Base-by-base conservation (phyloP, 1,140 invertebrate genomes). In the Plodia interpunctella region DNA sequence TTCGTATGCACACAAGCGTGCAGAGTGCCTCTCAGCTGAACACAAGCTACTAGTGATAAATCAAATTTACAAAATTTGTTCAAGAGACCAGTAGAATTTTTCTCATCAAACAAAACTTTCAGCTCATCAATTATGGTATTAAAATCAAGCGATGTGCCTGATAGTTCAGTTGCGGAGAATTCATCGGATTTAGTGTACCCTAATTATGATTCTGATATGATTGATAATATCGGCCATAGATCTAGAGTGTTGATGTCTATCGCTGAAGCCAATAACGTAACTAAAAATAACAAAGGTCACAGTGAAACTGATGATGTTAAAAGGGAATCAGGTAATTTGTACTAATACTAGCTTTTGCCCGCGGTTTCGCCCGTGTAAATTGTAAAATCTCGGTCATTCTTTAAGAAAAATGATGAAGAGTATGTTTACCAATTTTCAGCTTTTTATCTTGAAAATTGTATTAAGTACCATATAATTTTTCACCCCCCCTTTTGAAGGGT, bases 181-280 rank as follows among this genome's bases (percentile, higher is more conserved):
- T 32, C 28, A 55, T 57, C 55, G 35, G 63, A 66, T 19, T 25
- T 67, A 11, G 30, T 60, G 0, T 75, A 71, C 55, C 69, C 74
- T 19, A 52, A 65, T 9, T 76, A 80, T 51, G 73, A 78, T 50
- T 57, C 67, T 0, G 70, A 76, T 18, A 76, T 76, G 61, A 62
- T 74, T 44, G 70, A 77, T 10, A 83, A 83, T 52, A 78, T 74
- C 13, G 72, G 69, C 6, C 74, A 80, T 21, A 72, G 73, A 60
- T 81, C 81, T 9, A 74, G 83, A 70, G 61, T 76, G 0, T 60
- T 87, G 5, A 59, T 87, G 55, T 68, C 75, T 6, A 11, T 78
- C 49, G 65, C 73, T 30, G 68, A 73, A 35, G 64, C 56, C 44
- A 63, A 44, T 53, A 59, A 51, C 51, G 19, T 30, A 49, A 21